These are phyloP conservation scores for Zaprionus bogoriensis DNA, from an alignment of 2,888 invertebrate genomes.

Conservation along the genomic window DNA sequence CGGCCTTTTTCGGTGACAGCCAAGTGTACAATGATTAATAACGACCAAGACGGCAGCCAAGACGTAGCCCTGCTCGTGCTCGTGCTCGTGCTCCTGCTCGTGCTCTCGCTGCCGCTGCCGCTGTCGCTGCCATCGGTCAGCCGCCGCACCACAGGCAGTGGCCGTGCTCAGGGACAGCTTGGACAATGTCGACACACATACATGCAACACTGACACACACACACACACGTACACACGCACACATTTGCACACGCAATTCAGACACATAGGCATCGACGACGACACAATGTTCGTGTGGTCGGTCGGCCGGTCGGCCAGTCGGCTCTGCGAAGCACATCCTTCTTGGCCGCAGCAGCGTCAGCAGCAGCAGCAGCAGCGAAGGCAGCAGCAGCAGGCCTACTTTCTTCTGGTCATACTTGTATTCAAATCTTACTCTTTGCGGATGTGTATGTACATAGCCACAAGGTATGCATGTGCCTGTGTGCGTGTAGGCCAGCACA, in stretches of 20 bases:
- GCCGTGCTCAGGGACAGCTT: constrained; percentile 53
- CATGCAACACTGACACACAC: constrained; percentile 26
- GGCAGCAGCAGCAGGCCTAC: constrained; percentile 61
- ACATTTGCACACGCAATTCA: constrained; percentile 38
- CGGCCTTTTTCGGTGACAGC: constrained; percentile 82
- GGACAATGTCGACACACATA: constrained; percentile 39
- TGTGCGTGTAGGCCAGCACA: constrained; percentile 16
- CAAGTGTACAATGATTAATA: constrained; percentile 83
- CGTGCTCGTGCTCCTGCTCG: constrained; percentile 55
- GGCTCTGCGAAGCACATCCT: constrained; percentile 55
- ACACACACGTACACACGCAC: constrained; percentile 16
- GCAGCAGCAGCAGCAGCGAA: constrained; percentile 33
- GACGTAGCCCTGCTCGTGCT: constrained; percentile 56
- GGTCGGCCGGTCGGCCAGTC: constrained; percentile 49
- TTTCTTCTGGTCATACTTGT: constrained; percentile 60
- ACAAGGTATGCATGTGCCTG: constrained; percentile 10
- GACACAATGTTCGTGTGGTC: constrained; percentile 67
- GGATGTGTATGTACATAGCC: constrained; percentile 9
- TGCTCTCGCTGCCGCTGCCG: constrained; percentile 53
- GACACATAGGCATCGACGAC: constrained; percentile 36
- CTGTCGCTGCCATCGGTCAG: constrained; percentile 55
- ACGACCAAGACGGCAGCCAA: constrained; percentile 75
- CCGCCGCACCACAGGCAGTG: constrained; percentile 48
- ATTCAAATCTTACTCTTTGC: constrained; percentile 53
- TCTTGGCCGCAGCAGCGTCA: constrained; percentile 54